A percentile compares a stretch with the other conserved stretches of the same genome.
phyloP scores from a whole-genome alignment of 2,888 invertebrate genomes.

The Chelonus formosanus region DNA sequence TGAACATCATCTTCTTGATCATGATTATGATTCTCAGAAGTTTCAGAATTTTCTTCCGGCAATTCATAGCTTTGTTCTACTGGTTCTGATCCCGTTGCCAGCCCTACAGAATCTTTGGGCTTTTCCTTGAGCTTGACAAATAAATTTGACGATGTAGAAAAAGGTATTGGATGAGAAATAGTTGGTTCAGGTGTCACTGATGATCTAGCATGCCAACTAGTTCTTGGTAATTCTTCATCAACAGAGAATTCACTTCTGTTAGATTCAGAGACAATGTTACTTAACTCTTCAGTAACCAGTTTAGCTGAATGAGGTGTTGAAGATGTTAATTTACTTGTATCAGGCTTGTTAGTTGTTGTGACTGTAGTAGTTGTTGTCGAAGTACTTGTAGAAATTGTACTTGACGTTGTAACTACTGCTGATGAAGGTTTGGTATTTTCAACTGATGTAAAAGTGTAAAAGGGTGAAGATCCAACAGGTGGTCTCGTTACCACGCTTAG shows the following conservation, averaged over 20 bases:
- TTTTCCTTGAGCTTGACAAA: slow-evolving; percentile 31
- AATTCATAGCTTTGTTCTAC: slow-evolving; percentile 56
- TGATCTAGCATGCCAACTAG: slow-evolving; percentile 57
- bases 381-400: slow-evolving; percentile 48
- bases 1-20: slow-evolving; percentile 50
- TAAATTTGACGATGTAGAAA: slow-evolving; percentile 19
- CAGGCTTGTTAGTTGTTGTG: slow-evolving; percentile 14
- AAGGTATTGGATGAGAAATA: slow-evolving; percentile 29
- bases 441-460: slow-evolving; percentile 25
- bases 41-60: slow-evolving; percentile 51
- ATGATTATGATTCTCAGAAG: slow-evolving; percentile 56
- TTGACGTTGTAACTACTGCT: slow-evolving; percentile 36
- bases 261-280: slow-evolving; percentile 67
- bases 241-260: slow-evolving; percentile 71
- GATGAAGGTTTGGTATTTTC: slow-evolving; percentile 37
- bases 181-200: slow-evolving; percentile 51
- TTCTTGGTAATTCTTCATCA: slow-evolving; percentile 70
- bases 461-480: slow-evolving; percentile 38
- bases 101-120: slow-evolving; percentile 43
- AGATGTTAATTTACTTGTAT: slow-evolving; percentile 25
- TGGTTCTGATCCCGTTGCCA: slow-evolving; percentile 48
- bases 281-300: slow-evolving; percentile 63
- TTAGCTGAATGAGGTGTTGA: slow-evolving; percentile 48
- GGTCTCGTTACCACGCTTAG: slow-evolving; percentile 46
- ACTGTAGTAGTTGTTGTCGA: slow-evolving; percentile 16